These are phyloP conservation scores for Andrena haemorrhoa DNA, from an alignment of 2,888 invertebrate genomes.

Conservation along the genomic window DNA sequence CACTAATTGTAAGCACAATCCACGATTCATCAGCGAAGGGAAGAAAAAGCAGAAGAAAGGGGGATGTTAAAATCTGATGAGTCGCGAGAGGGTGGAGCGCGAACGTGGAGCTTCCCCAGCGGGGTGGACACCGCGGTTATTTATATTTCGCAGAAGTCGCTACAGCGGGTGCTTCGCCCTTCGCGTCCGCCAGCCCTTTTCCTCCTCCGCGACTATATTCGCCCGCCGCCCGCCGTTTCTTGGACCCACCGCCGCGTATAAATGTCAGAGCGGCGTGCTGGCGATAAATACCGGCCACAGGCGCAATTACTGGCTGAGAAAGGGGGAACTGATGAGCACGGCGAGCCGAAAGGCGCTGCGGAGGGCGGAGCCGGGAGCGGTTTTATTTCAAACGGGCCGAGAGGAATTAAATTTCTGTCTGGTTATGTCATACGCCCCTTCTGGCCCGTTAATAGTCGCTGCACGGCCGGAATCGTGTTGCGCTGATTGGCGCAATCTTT, in stretches of 20 bases:
- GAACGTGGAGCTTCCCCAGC: conserved; percentile 32
- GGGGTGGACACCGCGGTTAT: conserved; percentile 27
- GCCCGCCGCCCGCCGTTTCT: conserved; percentile 17
- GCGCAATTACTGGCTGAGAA: conserved; percentile 36
- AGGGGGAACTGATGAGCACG: background rate
- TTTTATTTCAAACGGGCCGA: conserved; percentile 21
- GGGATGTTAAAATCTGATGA: conserved; percentile 12
- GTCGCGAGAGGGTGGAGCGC: background rate
- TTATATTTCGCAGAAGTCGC: conserved; percentile 49
- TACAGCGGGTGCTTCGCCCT: conserved; percentile 11
- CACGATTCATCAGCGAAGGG: no score
- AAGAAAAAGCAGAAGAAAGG: no score
- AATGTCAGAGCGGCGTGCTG: conserved; percentile 34
- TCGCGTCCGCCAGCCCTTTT: background rate
- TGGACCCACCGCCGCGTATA: conserved; percentile 7
- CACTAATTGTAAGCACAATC: no score
- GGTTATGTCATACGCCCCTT: conserved; percentile 11
- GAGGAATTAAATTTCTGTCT: conserved; percentile 36
- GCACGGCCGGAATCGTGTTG: background rate
- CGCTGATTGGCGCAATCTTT: conserved; percentile 5
- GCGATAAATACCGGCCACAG: conserved; percentile 43
- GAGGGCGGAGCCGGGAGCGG: background rate
- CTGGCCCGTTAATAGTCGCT: background rate
- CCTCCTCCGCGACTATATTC: background rate
- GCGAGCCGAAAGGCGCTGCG: background rate